These are phyloP conservation scores for Phylloscopus collybita DNA, from an alignment of 2,797 vertebrate genomes.

Conservation along the genomic window DNA sequence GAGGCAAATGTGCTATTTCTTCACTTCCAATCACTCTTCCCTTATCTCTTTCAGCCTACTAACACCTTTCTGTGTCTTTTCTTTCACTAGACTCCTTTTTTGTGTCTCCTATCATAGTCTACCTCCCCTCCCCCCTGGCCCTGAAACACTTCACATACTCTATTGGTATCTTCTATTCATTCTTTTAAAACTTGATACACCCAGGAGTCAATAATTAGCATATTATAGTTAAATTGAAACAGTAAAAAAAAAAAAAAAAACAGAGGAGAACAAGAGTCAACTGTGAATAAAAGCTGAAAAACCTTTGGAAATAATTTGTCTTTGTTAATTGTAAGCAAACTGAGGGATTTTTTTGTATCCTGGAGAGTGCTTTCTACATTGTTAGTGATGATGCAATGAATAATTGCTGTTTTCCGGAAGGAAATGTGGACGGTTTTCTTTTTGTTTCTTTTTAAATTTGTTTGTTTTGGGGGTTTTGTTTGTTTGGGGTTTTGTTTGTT, in stretches of 20 bases:
- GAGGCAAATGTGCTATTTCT: background rate
- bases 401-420: background rate
- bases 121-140: fast-evolving
- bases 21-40: background rate
- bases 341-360: background rate
- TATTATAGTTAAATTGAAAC: background rate
- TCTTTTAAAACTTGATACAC: background rate
- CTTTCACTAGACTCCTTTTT: background rate
- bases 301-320: background rate
- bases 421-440: fast-evolving
- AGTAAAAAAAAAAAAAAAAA: background rate
- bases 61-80: background rate
- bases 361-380: background rate
- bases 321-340: background rate
- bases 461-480: too few species aligned
- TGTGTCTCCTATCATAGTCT: background rate
- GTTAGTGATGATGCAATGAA: background rate
- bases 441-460: too few species aligned
- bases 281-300: background rate
- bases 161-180: background rate
- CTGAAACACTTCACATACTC: background rate
- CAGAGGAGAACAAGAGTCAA: background rate
- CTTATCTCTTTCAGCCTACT: background rate
- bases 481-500: background rate
- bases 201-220: background rate